These are phyloP conservation scores for Maniola hyperantus DNA, from an alignment of 2,888 invertebrate species.

Conservation along the genomic window DNA sequence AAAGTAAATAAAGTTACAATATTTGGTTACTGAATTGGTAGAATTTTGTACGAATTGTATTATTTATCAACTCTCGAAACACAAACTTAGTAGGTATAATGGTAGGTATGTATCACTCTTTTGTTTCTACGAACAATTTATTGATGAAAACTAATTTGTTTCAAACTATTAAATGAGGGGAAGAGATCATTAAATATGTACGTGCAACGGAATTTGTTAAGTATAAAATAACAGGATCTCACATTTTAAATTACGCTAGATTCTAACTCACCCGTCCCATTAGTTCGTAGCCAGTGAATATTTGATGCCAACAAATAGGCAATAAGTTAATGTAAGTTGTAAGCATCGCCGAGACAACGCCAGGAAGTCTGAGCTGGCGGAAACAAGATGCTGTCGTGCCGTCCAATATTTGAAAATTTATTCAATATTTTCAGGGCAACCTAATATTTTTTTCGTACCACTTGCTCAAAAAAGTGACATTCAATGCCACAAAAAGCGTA, in stretches of 20 bases:
- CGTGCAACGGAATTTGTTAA: no score
- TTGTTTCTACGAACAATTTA: no score
- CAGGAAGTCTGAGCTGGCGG: conserved; percentile 20
- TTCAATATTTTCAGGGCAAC: conserved; percentile 23
- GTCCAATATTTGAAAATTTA: conserved; percentile 29
- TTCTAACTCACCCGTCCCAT: conserved; percentile 8
- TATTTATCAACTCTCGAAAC: no score
- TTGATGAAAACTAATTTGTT: no score
- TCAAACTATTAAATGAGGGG: no score
- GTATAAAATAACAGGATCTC: neutral
- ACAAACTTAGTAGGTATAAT: no score
- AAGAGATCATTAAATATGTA: no score
- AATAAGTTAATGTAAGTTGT: conserved; percentile 31
- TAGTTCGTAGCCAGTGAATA: conserved; percentile 21
- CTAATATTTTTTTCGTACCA: conserved; percentile 19
- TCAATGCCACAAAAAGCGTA: no score
- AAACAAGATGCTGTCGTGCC: conserved; percentile 31
- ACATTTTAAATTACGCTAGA: conserved; percentile 9
- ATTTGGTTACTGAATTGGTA: no score
- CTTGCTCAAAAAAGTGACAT: no score
- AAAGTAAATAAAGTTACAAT: neutral
- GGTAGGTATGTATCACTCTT: no score
- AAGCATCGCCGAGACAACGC: conserved; percentile 27
- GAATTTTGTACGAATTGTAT: no score
- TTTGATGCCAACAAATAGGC: conserved; percentile 30